Conservation (phyloP, 2,888 invertebrate species). For the Colletes collaris region DNA sequence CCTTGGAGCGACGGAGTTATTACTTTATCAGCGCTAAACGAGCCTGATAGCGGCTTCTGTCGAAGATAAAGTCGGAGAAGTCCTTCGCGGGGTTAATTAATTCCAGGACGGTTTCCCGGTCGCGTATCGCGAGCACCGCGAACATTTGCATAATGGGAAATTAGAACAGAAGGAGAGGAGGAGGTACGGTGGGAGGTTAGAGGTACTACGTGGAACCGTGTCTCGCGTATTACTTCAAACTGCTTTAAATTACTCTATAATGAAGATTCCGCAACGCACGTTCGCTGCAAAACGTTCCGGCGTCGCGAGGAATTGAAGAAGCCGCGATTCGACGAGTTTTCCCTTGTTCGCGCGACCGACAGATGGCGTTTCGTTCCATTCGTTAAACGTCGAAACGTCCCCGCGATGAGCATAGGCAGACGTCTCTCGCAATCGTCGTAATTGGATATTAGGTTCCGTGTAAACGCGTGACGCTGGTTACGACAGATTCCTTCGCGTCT, state of each 20-base stretch:
- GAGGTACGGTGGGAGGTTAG: no score
- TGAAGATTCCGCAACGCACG: neutral
- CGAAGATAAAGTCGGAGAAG: constrained; percentile 45
- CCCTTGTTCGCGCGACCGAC: neutral
- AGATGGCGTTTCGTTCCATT: no score
- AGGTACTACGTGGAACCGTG: neutral
- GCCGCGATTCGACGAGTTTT: neutral
- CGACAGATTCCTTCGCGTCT: no score
- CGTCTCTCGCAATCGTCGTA: neutral
- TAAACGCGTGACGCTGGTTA: no score
- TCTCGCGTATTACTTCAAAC: constrained; percentile 30
- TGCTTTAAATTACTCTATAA: constrained; percentile 37
- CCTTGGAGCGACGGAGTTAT: constrained; percentile 9
- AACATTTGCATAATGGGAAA: constrained; percentile 53
- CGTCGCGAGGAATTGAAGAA: neutral
- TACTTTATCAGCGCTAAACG: constrained; percentile 45
- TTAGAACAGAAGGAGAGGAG: constrained; percentile 37
- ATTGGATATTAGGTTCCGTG: constrained; percentile 1
- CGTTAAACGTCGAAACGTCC: no score
- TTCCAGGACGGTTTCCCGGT: constrained; percentile 34
- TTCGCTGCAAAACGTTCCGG: neutral
- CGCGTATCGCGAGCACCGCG: constrained; percentile 41
- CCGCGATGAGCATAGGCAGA: no score
- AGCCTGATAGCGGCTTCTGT: constrained; percentile 35
- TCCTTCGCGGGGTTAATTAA: constrained; percentile 52